Percentiles rank a stretch among this genome's conserved stretches.
Conservation (phyloP, 2,797 vertebrate genomes). For the Pantherophis alleghaniensis region DNA sequence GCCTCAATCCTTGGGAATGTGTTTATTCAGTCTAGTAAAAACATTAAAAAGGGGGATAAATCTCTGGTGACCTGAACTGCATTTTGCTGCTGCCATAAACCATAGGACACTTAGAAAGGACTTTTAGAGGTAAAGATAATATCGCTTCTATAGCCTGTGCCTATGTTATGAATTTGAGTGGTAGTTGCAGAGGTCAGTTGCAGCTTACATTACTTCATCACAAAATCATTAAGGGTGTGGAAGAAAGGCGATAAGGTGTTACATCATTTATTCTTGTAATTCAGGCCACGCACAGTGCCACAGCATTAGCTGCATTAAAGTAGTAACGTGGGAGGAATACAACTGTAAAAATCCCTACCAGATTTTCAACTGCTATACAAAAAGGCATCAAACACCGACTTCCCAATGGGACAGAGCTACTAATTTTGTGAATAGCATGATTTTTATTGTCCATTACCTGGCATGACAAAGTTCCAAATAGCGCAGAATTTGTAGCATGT, state of each 20-base stretch:
- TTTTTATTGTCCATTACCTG: slow-evolving; percentile 45
- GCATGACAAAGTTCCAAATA: too few species aligned
- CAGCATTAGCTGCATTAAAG: slow-evolving; percentile 50
- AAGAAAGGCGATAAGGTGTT: slow-evolving; percentile 68
- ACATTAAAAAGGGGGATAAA: slow-evolving; percentile 71
- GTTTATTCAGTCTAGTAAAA: slow-evolving; percentile 81
- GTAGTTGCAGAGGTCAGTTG: slow-evolving; percentile 37
- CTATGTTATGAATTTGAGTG: slow-evolving; percentile 35
- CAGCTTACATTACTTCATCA: slow-evolving; percentile 49
- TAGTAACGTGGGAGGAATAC: slow-evolving; percentile 30
- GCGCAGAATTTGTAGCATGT: too few species aligned
- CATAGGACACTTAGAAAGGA: slow-evolving; percentile 66
- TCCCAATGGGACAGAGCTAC: slow-evolving; percentile 75
- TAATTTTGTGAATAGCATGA: slow-evolving; percentile 75
- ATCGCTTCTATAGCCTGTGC: slow-evolving; percentile 9
- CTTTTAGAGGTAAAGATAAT: slow-evolving; percentile 53
- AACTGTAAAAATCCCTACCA: not conserved
- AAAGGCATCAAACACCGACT: slow-evolving; percentile 69
- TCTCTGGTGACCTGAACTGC: slow-evolving; percentile 70
- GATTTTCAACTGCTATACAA: slow-evolving; percentile 60
- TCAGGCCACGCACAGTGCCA: slow-evolving; percentile 59
- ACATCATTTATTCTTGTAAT: slow-evolving; percentile 71
- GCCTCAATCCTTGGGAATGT: slow-evolving; percentile 64
- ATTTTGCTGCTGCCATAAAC: slow-evolving; percentile 57
- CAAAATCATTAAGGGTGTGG: slow-evolving; percentile 48